phyloP scores from a whole-genome alignment of 35 echinoderm and acorn worm genomes.

The Ophioderma brevispina region DNA sequence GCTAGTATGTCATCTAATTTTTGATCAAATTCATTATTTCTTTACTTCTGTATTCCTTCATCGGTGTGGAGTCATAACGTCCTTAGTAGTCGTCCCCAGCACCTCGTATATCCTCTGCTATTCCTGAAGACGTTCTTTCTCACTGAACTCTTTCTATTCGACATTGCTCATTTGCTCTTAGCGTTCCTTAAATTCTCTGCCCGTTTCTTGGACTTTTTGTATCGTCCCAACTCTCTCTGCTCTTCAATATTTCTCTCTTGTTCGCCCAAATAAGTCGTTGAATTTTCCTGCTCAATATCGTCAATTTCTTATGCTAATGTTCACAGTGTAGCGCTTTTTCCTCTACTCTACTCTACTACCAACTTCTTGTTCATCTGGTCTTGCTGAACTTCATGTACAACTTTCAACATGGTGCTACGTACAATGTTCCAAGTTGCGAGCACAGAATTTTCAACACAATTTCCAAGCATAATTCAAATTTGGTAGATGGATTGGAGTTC shows the following conservation, averaged over 20 bases:
- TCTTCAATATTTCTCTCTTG: background rate
- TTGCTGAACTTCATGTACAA: background rate
- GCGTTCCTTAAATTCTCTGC: background rate
- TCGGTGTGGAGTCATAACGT: background rate
- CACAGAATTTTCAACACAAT: no score
- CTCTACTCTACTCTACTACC: background rate
- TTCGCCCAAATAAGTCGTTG: background rate
- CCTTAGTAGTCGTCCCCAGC: background rate
- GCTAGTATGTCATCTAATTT: no score
- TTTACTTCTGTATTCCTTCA: background rate
- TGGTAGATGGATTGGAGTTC: no score
- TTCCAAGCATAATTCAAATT: no score
- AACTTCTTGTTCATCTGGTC: background rate
- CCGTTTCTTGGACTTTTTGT: background rate
- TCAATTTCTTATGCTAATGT: background rate
- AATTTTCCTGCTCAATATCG: background rate
- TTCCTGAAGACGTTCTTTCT: background rate
- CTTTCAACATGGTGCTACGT: no score
- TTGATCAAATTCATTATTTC: background rate
- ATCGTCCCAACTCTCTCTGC: background rate
- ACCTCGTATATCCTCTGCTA: background rate
- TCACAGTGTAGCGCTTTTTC: background rate
- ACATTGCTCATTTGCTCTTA: background rate
- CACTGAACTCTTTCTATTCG: background rate
- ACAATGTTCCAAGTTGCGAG: no score